These are phyloP conservation scores for Phaonia tiefii DNA, from an alignment of 2,888 invertebrate genomes.

Conservation along the genomic window DNA sequence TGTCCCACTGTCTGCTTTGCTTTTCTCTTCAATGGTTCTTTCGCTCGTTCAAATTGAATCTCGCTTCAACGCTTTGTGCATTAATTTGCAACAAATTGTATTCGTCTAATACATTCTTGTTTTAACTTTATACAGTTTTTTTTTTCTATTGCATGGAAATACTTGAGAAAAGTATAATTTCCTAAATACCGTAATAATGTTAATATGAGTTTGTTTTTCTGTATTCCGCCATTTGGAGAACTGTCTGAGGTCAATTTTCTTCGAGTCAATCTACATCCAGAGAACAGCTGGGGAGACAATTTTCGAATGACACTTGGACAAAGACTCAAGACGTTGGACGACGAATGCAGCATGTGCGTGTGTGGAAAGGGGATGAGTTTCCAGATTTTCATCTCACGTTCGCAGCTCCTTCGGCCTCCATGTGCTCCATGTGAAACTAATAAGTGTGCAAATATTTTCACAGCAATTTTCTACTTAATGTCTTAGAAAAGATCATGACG, in stretches of 20 bases:
- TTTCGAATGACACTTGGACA: conserved; percentile 59
- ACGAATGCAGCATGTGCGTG: conserved; percentile 9
- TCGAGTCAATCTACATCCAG: conserved; percentile 12
- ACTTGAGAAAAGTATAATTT: conserved; percentile 53
- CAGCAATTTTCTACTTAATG: conserved; percentile 76
- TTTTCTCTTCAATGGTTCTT: background rate
- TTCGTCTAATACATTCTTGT: conserved; percentile 27
- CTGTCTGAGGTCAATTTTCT: conserved; percentile 48
- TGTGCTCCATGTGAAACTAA: conserved; percentile 62
- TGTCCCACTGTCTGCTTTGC: conserved; percentile 26
- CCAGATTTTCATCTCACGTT: conserved; percentile 40
- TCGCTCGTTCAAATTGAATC: conserved; percentile 47
- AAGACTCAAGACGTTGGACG: conserved; percentile 36
- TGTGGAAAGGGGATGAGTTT: background rate
- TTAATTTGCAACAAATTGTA: conserved; percentile 66
- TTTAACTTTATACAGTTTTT: conserved; percentile 31
- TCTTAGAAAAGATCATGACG: conserved; percentile 39
- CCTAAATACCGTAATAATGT: conserved; percentile 65
- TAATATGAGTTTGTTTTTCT: conserved; percentile 47
- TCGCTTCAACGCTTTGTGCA: conserved; percentile 63
- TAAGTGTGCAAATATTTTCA: conserved; percentile 75
- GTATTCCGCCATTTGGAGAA: conserved; percentile 27
- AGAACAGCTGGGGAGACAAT: conserved; percentile 71
- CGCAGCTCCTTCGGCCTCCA: conserved; percentile 70
- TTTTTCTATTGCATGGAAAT: conserved; percentile 38